Base-by-base conservation (phyloP, 2,113 vertebrate species). In the Archilochus colubris region DNA sequence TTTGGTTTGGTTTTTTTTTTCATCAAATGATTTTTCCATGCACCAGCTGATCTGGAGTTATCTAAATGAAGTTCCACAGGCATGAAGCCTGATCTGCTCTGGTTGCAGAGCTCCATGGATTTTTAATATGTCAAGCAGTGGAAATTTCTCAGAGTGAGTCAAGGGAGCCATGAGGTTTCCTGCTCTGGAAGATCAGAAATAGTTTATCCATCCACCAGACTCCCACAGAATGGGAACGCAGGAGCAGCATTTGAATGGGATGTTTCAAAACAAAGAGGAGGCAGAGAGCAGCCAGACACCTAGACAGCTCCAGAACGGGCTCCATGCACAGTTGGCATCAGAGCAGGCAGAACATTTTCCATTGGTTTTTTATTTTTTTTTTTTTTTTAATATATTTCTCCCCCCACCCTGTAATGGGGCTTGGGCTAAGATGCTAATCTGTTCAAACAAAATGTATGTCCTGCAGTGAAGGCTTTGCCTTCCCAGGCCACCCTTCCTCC, bases 21-120 rank as follows among this genome's bases (percentile, higher is more conserved):
- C 51, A 75, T 81, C 55, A 61, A 90, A 95, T 85, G 79, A 55
- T 50, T 95, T 95, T 95, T 95, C 94, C 94, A 88, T 85, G 75
- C 86, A 77, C 69, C 94, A 95, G 89, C 79, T 92, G 92, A 92
- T 87, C 75, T 88, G 87, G 66, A 85, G 57, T 92, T 92, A 92
- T 92, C 90, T 44, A 85, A 77, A 85, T 85, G 87, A 95, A 74
- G 92, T 95, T 91, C 90, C 92, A 91, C 51, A 74, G 68, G 85
- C 67, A 93, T 82, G 86, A 95, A 78, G 64, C 74, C 94, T 94
- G 51, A 85, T 82, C 79, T 85, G 92, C 87, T 78, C 87, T 82
- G 11, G 0, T 70, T 70, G 75, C 80, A 78, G 82, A 30, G 77
- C 64, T 66, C 87, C 94, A 66, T 85, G 57, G 78, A 93, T 91